phyloP scores from a whole-genome alignment of 2,113 vertebrate species.

The Cyanocitta stelleri region DNA sequence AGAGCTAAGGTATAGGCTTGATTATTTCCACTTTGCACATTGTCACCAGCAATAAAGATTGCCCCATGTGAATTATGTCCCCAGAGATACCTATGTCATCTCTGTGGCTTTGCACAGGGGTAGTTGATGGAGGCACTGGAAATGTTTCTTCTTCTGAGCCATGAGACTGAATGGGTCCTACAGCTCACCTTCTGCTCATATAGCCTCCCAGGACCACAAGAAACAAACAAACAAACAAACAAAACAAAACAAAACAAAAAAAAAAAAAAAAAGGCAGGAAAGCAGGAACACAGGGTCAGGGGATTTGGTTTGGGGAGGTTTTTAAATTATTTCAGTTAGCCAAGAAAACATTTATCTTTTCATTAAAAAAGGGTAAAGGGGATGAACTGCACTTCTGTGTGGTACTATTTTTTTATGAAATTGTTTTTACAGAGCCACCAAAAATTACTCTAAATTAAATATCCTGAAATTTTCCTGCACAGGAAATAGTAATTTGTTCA shows the following conservation, averaged over 20 bases:
- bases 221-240: neutral
- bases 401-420: neutral
- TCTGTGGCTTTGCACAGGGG: neutral
- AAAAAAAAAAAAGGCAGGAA: neutral
- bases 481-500: neutral
- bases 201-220: neutral
- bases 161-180: neutral
- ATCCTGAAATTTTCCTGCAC: neutral
- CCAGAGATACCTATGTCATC: neutral
- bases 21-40: neutral
- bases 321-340: neutral
- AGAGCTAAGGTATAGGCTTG: neutral
- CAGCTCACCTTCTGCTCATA: neutral
- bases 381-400: neutral
- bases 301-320: neutral
- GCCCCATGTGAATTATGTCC: neutral
- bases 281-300: neutral
- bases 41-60: neutral
- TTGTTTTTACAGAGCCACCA: neutral
- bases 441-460: constrained; percentile 1
- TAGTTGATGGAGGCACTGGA: neutral
- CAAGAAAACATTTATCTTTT: neutral
- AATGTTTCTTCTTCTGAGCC: neutral
- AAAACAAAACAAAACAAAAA: neutral
- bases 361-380: neutral